Evolutionary conservation across 2,888 invertebrate species (phyloP), one percentile per base, ranked within the genome.

Genomic region (Trichacis sp.): DNA sequence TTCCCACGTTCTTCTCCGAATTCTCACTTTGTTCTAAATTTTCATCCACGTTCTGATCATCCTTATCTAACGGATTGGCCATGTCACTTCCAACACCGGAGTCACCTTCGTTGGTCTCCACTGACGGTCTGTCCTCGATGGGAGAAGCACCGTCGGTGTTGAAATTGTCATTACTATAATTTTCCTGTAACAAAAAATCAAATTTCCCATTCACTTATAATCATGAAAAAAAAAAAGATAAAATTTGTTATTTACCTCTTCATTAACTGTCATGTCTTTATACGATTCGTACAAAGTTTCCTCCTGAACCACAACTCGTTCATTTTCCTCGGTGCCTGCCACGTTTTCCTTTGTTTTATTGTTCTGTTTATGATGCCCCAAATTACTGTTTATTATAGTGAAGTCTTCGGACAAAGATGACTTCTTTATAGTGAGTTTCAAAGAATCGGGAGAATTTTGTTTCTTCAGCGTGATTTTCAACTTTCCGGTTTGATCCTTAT

Each of bases 41-140:
- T 52, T 84, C 83, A 43, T 84, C 84, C 11, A 79, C 77, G 69
- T 79, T 80, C 67, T 83, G 82, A 72, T 84, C 84, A 42, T 84
- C 84, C 57, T 73, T 78, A 45, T 84, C 84, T n/a, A 75, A 72
- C 14, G 79, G 79, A 75, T 84, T 83, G 48, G 80, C 80, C 76
- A 81, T 82, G 73, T 84, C 84, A 72, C 84, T 84, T 14, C 84
- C 84, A 66, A 84, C 84, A n/a, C 84, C 84, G 6, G 84, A 84
- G 64, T 84, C 84, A 19, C 78, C 81, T 62, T 84, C 84, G 48
- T 83, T 83, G 18, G 76, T 70, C 56, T 84, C 84, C 71, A 79
- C 71, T 57, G 78, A 79, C 46, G 79, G 79, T 63, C 77, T 74
- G 33, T 78, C 81, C 58, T 83, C 81, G 64, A 81, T 43, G 12